Evolutionary conservation across 2,888 invertebrate species (phyloP), one percentile per base, ranked within the genome.

Genomic region (Harmothoe impar): DNA sequence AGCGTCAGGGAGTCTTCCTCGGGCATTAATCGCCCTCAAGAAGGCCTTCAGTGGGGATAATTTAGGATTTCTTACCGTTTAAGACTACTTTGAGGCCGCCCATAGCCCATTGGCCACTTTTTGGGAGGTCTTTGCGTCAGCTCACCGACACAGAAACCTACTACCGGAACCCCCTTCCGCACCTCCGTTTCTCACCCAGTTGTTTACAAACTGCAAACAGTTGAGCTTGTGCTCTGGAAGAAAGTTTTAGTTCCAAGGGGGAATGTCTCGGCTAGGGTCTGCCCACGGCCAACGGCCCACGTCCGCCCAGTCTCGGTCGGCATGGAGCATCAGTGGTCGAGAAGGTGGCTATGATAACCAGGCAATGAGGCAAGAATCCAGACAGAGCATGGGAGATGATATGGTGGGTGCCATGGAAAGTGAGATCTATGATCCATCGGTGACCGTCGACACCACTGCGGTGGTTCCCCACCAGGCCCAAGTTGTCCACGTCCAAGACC

Each of bases 281-380:
- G 43, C 43, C 43, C 43, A 25, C 20, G 35, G 89, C 15, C n/a
- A 51, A 1, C 93, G 95, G 54, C 95, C 95, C 29, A 91, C 91
- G 15, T 94, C 94, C 91, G 94, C 94, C 78, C 93, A 93, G 91
- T 94, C 94, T 81, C 93, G 94, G n/a, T 93, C 92, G 81, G 95
- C 94, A 43, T 94, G 95, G 95, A 93, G 92, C 68, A 92, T 93
- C 43, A 92, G 92, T 62, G 91, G 89, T 84, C 93, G 92, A 86
- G 89, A 89, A 29, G 56, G 31, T 78, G 89, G 78, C 31, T 54
- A 78, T 29, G 78, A 72, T 81, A 72, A 78, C 35, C 89, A 68
- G 62, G 89, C 35, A 33, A 68, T 72, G 86, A 15, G 72, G 17
- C 84, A 51, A 35, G 84, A 84, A 1, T 43, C 84, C 1, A 23